These are phyloP conservation scores for Strix occidentalis DNA, from an alignment of 2,797 vertebrate species.

Conservation along the genomic window DNA sequence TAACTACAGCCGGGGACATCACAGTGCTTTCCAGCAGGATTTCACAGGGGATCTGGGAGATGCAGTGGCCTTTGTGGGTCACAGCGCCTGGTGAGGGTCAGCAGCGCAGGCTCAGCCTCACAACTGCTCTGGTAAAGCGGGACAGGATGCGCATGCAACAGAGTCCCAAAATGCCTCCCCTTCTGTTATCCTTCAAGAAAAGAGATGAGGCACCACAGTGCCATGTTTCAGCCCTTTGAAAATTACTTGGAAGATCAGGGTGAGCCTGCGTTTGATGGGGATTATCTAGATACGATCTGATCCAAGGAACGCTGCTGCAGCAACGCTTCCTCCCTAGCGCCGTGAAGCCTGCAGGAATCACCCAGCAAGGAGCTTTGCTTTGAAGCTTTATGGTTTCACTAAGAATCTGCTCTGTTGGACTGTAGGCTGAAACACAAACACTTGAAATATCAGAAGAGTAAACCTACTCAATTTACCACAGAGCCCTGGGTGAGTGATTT, in stretches of 20 bases:
- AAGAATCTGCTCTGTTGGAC: neutral
- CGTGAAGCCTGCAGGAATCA: neutral
- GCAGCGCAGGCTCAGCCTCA: neutral
- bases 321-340: rapidly evolving
- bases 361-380: neutral
- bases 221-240: neutral
- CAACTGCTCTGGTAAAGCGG: neutral
- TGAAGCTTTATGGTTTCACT: neutral
- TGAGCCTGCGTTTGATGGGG: neutral
- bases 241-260: no score
- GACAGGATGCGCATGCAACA: neutral
- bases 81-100: neutral
- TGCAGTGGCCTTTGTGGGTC: no score
- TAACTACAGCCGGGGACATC: neutral
- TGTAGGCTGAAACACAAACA: rapidly evolving
- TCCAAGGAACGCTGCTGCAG: neutral
- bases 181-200: neutral
- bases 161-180: neutral
- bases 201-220: neutral
- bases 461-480: neutral
- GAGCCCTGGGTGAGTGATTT: neutral
- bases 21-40: neutral
- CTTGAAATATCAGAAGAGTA: neutral
- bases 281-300: neutral
- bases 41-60: neutral